These are phyloP conservation scores for Hyles vespertilio DNA, from an alignment of 1,140 invertebrate genomes.

Conservation along the genomic window DNA sequence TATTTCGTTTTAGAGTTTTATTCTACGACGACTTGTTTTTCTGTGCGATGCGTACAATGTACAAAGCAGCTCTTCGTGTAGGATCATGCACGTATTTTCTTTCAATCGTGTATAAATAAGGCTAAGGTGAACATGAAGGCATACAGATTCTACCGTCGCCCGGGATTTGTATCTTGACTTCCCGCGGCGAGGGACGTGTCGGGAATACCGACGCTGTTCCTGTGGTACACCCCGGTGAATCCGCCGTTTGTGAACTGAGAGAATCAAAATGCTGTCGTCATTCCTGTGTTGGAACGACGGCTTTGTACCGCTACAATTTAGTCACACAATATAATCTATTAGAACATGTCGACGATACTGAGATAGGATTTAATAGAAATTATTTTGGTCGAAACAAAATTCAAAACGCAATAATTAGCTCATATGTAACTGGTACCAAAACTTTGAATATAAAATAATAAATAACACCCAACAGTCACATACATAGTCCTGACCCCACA, in stretches of 20 bases:
- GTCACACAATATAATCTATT: too few relatives aligned
- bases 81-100: conserved; percentile 44
- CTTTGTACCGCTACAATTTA: background rate
- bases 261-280: conserved; percentile 2
- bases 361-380: too few relatives aligned
- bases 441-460: too few relatives aligned
- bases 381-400: too few relatives aligned
- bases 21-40: conserved; percentile 1
- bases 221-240: conserved; percentile 21
- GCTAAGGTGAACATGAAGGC: conserved; percentile 57
- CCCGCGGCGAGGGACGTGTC: conserved; percentile 46
- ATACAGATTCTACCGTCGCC: conserved; percentile 56
- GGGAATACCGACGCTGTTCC: conserved; percentile 38
- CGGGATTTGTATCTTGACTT: conserved; percentile 58
- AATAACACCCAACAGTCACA: too few relatives aligned
- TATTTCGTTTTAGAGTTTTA: too few relatives aligned
- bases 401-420: too few relatives aligned
- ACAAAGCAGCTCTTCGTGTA: too few relatives aligned
- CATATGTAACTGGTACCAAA: too few relatives aligned
- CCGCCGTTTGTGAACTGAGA: conserved; percentile 27
- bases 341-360: too few relatives aligned
- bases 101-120: conserved; percentile 57
- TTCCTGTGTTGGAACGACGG: background rate
- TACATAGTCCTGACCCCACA: too few relatives aligned
- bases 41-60: conserved; percentile 15